Evolutionary conservation across 2,113 vertebrate genomes (phyloP), one percentile per base, ranked within the genome.

Genomic region (Lagopus leucura): DNA sequence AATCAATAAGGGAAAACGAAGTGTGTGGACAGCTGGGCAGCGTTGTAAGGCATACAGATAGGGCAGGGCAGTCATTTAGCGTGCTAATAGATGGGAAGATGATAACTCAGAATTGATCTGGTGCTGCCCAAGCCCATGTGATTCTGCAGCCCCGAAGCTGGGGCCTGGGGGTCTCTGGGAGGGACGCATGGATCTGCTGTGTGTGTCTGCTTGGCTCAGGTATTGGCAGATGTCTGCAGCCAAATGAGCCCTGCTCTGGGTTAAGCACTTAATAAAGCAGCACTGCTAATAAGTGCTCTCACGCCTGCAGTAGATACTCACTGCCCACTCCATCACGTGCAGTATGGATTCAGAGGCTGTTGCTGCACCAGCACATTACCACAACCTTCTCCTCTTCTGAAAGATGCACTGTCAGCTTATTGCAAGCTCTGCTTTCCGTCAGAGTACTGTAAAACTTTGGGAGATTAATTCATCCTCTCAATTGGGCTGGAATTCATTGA

Each of bases 21-120:
- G 52, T 10, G 50, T 2, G n/a, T 52, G 77, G 7, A 58, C 47
- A 24, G 77, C 86, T 61, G 77, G 7, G 63, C 47, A 24, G 77
- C 73, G 42, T 1, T n/a, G 74, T 48, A 75, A 72, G 86, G 84
- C 1, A 2, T 30, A 57, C 36, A 66, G 83, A 66, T 28, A 60
- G 76, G 20, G 73, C 61, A 67, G 58, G 71, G 64, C 66, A 73
- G 65, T 87, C 78, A 18, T 64, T 94, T 64, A 79, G 34, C 13
- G 58, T 42, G 84, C 64, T 92, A 70, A 85, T 66, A 87, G 81
- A 69, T 73, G 86, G 63, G 7, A 18, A 57, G 36, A 28, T 54
- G 81, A 76, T 70, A 73, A 94, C n/a, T 85, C 86, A 67, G 87
- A 90, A 92, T 89, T 82, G 91, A 93, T 89, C 67, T 25, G 67